Evolutionary conservation across 2,888 invertebrate species (phyloP).

Genomic region (Dendrolimus pini): DNA sequence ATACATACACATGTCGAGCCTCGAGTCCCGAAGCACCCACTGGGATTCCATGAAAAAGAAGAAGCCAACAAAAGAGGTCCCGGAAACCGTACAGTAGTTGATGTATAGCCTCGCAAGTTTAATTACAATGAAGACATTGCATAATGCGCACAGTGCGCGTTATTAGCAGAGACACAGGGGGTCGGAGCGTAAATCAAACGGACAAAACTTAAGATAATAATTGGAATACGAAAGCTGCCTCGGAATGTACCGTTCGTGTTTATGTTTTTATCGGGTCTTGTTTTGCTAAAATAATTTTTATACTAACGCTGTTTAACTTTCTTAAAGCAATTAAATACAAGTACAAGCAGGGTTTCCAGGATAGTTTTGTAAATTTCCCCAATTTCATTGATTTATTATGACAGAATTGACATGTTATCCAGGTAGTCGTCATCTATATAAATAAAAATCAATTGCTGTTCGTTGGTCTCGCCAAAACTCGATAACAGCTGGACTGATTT

Average conservation of each 20-base stretch:
- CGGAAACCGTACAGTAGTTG: conserved; percentile 50
- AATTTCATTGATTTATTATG: too few relatives aligned
- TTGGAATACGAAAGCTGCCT: conserved; percentile 8
- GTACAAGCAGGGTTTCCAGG: too few relatives aligned
- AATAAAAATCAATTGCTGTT: too few relatives aligned
- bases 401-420: too few relatives aligned
- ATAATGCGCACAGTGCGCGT: conserved; percentile 22
- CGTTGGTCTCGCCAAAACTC: too few relatives aligned
- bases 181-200: conserved; percentile 23
- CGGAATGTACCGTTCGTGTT: background rate
- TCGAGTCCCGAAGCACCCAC: background rate
- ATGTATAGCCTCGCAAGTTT: background rate
- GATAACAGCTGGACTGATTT: too few relatives aligned
- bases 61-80: conserved; percentile 25
- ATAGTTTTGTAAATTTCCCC: too few relatives aligned
- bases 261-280: background rate
- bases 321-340: background rate
- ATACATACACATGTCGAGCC: background rate
- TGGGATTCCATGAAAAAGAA: conserved; percentile 30
- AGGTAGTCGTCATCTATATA: too few relatives aligned
- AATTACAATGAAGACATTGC: conserved; percentile 13
- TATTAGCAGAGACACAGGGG: conserved; percentile 23
- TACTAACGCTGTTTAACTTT: background rate
- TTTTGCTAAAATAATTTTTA: background rate
- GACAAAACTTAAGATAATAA: conserved; percentile 9